A percentile compares a stretch with the other conserved stretches of the same genome.
phyloP scores from a whole-genome alignment of 2,888 invertebrate species.

The Myopa testacea region DNA sequence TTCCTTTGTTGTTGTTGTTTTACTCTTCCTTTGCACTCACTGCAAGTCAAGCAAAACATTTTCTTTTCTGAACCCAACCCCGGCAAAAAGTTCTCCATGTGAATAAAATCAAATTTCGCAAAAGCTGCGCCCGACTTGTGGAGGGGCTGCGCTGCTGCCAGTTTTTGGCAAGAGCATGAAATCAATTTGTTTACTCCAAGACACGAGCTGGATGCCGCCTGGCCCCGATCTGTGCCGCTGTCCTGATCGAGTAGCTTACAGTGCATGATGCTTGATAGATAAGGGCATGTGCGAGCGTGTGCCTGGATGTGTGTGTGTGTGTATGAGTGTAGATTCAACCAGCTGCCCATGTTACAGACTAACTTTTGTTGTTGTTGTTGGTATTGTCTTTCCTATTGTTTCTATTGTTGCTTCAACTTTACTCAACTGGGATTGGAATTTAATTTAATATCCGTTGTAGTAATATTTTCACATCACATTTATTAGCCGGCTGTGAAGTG shows the following conservation, averaged over 20 bases:
- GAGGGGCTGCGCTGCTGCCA: background rate
- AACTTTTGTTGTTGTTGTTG: slow-evolving; percentile 17
- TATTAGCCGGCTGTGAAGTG: slow-evolving; percentile 1
- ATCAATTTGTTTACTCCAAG: slow-evolving; percentile 59
- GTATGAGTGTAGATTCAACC: background rate
- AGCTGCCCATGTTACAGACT: slow-evolving; percentile 32
- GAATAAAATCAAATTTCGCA: slow-evolving; percentile 42
- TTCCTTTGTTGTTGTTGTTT: slow-evolving; percentile 9
- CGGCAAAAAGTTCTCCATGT: slow-evolving; percentile 42
- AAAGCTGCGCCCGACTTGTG: slow-evolving; percentile 17
- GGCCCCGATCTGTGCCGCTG: too few species aligned
- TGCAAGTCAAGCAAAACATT: slow-evolving; percentile 37
- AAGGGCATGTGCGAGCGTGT: background rate
- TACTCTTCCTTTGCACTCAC: background rate
- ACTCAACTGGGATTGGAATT: slow-evolving; percentile 57
- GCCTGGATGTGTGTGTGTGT: slow-evolving; percentile 4
- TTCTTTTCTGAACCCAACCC: too few species aligned
- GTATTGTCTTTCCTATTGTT: background rate
- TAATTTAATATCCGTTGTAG: slow-evolving; percentile 57
- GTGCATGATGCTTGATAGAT: background rate
- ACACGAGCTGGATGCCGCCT: background rate
- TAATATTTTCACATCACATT: slow-evolving; percentile 31
- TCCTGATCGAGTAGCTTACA: background rate
- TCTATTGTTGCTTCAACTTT: slow-evolving; percentile 22
- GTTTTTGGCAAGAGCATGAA: slow-evolving; percentile 56